Evolutionary conservation across 2,113 vertebrate species (phyloP).

Genomic region (Scartelaos histophorus): DNA sequence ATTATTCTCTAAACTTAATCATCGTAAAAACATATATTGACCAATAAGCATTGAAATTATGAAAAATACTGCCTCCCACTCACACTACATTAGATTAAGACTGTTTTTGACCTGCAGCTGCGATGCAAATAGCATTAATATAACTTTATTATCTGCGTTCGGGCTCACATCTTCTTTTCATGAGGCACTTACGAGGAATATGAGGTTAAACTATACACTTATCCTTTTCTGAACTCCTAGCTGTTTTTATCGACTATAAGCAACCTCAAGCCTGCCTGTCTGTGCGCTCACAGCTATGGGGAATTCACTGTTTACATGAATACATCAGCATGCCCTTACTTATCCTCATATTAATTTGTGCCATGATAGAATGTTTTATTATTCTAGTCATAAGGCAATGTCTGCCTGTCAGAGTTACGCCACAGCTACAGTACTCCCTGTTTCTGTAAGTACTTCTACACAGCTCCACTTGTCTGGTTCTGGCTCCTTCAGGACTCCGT

Average conservation of each 20-base stretch:
- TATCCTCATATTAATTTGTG: constrained; percentile 14
- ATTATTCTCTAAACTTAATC: no score
- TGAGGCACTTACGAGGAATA: background rate
- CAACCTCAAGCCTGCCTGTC: background rate
- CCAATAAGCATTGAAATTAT: background rate
- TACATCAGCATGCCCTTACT: background rate
- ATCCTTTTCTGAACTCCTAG: background rate
- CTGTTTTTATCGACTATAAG: background rate
- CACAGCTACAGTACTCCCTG: constrained; percentile 36
- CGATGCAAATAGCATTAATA: background rate
- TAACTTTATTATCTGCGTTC: background rate
- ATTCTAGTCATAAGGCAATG: constrained; percentile 23
- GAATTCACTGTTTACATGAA: background rate
- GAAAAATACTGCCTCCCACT: background rate
- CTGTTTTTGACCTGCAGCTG: background rate
- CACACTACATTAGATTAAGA: background rate
- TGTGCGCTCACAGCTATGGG: background rate
- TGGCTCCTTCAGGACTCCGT: constrained; percentile 58
- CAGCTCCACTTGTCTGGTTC: constrained; percentile 63
- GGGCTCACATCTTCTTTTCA: background rate
- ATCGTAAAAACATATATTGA: no score
- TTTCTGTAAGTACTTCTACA: constrained; percentile 56
- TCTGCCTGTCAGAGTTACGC: constrained; percentile 43
- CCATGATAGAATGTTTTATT: constrained; percentile 34
- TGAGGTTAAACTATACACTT: background rate